Base-by-base conservation (phyloP, 2,113 vertebrate genomes). In the Phalacrocorax aristotelis region DNA sequence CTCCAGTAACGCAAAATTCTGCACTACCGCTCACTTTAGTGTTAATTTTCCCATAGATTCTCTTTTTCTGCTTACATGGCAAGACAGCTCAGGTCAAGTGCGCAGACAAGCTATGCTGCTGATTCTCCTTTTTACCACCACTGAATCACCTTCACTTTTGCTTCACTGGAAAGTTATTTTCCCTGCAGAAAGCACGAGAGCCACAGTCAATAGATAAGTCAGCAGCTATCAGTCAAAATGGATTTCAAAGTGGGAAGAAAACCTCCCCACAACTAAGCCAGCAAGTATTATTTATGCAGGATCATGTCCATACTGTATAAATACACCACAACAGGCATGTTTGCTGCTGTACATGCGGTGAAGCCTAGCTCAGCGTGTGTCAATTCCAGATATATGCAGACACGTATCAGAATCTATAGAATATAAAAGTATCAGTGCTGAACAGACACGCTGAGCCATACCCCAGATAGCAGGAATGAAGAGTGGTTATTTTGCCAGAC, bases 21-120 rank as follows among this genome's bases (percentile, higher is more conserved):
- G 60, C 42, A 70, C 90, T 97, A 95, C 81, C 19, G 4, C 79
- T 91, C 87, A 78, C 93, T 96, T 96, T 32, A 74, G 87, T 80
- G 87, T 93, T 97, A 91, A 91, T 94, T 97, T 97, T 90, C 96
- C 71, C 71, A 90, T 16, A 91, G 82, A 95, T 96, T 93, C 85
- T 95, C 93, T 75, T 94, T 97, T 97, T 97, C 97, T 96, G 95
- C 95, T 96, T 96, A 94, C 93, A 78, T 2, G 13, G 93, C 96
- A 97, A 83, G 91, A 94, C 62, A 95, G 68, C 70, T 94, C 90
- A 90, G 93, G 96, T 95, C 95, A 97, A 95, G 44, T 74, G 78
- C 84, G 85, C 75, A 94, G 71, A 93, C 79, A 96, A 93, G 91
- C 82, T 78, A 79, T 83, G 94, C 84, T 96, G 94, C 87, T 90